Conservation (phyloP, 2,797 vertebrate species). For the Luscinia luscinia region DNA sequence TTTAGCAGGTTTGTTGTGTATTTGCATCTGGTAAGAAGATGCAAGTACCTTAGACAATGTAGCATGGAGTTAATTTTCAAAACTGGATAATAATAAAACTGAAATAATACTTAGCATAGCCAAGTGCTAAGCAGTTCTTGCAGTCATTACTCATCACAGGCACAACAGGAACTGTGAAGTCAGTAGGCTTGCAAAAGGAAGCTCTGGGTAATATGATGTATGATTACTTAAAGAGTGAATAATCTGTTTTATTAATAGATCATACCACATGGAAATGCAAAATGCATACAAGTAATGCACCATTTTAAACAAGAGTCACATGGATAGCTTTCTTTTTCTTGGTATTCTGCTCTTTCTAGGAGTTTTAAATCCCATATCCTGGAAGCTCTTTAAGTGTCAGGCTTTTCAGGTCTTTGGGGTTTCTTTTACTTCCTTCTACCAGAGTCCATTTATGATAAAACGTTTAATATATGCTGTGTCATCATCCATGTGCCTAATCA, state of each 20-base stretch:
- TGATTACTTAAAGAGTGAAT: constrained; percentile 10
- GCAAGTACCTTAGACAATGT: not conserved
- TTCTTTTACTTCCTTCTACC: not conserved
- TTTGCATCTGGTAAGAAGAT: not conserved
- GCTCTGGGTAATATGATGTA: not conserved
- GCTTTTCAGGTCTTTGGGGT: not conserved
- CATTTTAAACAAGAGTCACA: not conserved
- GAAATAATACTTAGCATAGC: not conserved
- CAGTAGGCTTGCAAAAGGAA: constrained; percentile 7
- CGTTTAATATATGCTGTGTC: not conserved
- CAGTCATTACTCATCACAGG: not conserved
- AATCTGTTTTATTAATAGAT: constrained; percentile 47
- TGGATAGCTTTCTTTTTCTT: not conserved
- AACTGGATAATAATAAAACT: not conserved
- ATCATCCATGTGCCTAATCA: not conserved
- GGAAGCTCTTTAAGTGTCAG: not conserved
- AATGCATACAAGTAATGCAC: not conserved
- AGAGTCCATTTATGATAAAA: not conserved
- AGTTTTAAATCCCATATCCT: not conserved
- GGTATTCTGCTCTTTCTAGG: not conserved
- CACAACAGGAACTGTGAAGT: constrained; percentile 22
- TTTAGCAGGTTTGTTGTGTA: not conserved
- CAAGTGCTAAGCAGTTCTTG: not conserved
- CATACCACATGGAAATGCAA: not conserved
- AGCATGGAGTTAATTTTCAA: not conserved